These are phyloP conservation scores for Knipowitschia caucasica DNA, from an alignment of 2,797 vertebrate genomes.

Conservation along the genomic window DNA sequence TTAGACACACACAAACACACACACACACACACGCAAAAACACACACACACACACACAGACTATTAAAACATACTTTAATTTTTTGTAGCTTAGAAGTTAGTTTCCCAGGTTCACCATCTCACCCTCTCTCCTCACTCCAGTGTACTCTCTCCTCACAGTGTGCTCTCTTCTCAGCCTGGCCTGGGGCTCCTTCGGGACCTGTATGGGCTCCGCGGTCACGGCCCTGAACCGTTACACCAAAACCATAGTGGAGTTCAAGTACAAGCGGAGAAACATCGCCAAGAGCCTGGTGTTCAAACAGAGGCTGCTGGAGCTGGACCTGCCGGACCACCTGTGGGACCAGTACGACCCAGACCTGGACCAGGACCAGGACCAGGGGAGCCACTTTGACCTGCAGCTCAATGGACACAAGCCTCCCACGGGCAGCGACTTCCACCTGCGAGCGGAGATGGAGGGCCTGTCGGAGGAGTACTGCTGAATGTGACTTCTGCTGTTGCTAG, in stretches of 20 bases:
- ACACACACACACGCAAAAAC: background rate
- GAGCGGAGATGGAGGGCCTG: constrained; percentile 46
- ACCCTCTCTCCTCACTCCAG: background rate
- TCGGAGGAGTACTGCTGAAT: constrained; percentile 68
- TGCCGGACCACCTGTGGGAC: constrained; percentile 78
- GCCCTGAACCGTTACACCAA: constrained; percentile 85
- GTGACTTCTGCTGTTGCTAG: too few species aligned
- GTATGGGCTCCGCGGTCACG: constrained; percentile 85
- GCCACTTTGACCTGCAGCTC: constrained; percentile 41
- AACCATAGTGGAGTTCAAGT: constrained; percentile 83
- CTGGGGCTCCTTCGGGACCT: constrained; percentile 87
- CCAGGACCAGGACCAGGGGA: too few species aligned
- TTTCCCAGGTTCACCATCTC: background rate
- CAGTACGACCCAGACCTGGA: too few species aligned
- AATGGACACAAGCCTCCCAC: constrained; percentile 66
- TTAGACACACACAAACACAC: too few species aligned
- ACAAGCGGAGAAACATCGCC: constrained; percentile 81
- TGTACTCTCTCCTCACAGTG: background rate
- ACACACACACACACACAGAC: background rate
- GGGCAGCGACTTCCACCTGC: constrained; percentile 54
- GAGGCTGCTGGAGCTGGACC: constrained; percentile 70
- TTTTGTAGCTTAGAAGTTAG: too few species aligned
- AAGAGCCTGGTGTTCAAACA: constrained; percentile 79
- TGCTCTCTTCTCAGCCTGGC: constrained; percentile 73
- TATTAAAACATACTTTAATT: too few species aligned